Evolutionary conservation across 2,888 invertebrate genomes (phyloP), one percentile per base, ranked within the genome.

Genomic region (Hedya salicella): DNA sequence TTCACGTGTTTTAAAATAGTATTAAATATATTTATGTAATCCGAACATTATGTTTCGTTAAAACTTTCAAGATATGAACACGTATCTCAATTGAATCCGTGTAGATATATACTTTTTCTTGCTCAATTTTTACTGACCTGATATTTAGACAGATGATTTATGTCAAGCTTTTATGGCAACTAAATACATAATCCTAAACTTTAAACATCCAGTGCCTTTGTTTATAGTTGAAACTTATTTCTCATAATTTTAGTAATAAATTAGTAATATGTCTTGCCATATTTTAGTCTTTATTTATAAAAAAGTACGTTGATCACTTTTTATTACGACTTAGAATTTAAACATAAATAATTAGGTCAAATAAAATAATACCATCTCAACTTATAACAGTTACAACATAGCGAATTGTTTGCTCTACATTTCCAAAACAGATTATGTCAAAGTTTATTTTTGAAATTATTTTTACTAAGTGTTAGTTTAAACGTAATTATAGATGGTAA

Each of bases 261-360:
- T 50, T 65, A 62, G 36, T 57, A 50, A 46, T 62, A 67, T 62
- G 36, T 71, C 71, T 71, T 69, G 71, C 71, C 71, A 71, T 71
- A 71, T 68, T 56, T 49, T 68, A 69, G 69, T 65, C 57, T 54
- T 69, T 65, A 62, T 67, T 67, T 67, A 52, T 46, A 52, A 39
- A 21, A 17, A 59, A 32, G 36, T 65, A 60, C 52, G 30, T 60
- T 39, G 52, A 52, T 59, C 49, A 59, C 59, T 62, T 46, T 46
- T 44, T 46, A 39, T 30, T 62, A 48, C 9, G 39, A 19, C 11
- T 44, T 36, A 65, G 52, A 14, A 46, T 59, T 46, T 46, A 50
- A 39, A 17, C 49, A 54, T 32, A 13, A 50, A 53, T 42, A 48
- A 59, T 59, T 62, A 66, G 56, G 59, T 62, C 49, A 68, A 63